A percentile compares a stretch with the other conserved stretches of the same genome.
phyloP scores from a whole-genome alignment of 1,140 invertebrate species.

The Idris sp. region DNA sequence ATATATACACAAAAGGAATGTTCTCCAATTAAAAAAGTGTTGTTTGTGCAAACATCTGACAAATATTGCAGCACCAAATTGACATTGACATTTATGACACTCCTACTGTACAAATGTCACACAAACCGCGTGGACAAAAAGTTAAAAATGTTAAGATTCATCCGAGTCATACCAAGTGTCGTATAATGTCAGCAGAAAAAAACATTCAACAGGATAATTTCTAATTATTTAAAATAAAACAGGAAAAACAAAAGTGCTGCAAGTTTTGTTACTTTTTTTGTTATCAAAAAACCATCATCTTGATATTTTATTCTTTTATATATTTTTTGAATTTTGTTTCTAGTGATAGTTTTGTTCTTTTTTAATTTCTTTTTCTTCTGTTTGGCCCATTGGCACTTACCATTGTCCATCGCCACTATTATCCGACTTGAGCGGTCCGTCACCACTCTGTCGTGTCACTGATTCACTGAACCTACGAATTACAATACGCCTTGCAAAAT shows the following conservation, averaged over 20 bases:
- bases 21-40: too few species aligned
- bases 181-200: too few species aligned
- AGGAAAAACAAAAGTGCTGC: too few species aligned
- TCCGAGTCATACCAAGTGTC: conserved; percentile 9
- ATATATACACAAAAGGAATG: too few species aligned
- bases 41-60: conserved; percentile 15
- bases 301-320: conserved; percentile 1
- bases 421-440: conserved; percentile 75
- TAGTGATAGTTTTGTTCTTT: conserved; percentile 6
- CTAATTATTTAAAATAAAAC: too few species aligned
- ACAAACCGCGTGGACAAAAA: too few species aligned
- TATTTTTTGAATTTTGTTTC: conserved; percentile 13
- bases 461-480: conserved; percentile 78
- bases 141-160: too few species aligned
- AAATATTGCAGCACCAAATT: conserved; percentile 22
- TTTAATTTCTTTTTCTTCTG: conserved; percentile 34
- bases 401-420: conserved; percentile 77
- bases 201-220: too few species aligned
- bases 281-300: too few species aligned
- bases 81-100: conserved; percentile 32
- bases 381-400: conserved; percentile 73
- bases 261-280: too few species aligned
- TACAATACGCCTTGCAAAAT: conserved; percentile 75
- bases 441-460: conserved; percentile 77
- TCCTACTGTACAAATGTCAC: conserved; percentile 6